A percentile compares a stretch with the other conserved stretches of the same genome.
Conservation (phyloP, 2,113 vertebrate species). For the Callocephalon fimbriatum region DNA sequence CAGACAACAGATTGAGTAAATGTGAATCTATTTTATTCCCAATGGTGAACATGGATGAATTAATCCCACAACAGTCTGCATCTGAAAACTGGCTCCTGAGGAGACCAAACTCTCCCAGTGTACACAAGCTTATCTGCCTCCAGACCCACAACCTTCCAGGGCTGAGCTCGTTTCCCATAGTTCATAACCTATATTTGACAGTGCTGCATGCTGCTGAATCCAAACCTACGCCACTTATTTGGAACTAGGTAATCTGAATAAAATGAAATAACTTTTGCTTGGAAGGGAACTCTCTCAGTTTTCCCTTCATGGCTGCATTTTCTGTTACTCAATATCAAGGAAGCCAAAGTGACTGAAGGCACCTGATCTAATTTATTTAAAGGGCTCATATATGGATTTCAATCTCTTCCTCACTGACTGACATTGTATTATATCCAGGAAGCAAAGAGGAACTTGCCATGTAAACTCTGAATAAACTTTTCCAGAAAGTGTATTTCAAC, state of each 20-base stretch:
- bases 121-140: not conserved
- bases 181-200: not conserved
- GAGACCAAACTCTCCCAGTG: not conserved
- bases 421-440: not conserved
- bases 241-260: not conserved
- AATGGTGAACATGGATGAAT: not conserved
- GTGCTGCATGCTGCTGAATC: not conserved
- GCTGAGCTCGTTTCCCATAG: not conserved
- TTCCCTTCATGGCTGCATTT: not conserved
- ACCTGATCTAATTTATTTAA: not conserved
- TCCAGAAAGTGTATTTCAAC: not conserved
- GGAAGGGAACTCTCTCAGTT: not conserved
- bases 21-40: not conserved
- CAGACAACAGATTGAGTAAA: not conserved
- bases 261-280: slow-evolving; percentile 2
- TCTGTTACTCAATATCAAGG: slow-evolving; percentile 16
- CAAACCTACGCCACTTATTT: not conserved
- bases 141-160: not conserved
- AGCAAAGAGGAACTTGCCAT: not conserved
- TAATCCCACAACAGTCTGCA: not conserved
- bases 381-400: not conserved
- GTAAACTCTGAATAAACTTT: not conserved
- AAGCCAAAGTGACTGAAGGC: not conserved
- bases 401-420: not conserved
- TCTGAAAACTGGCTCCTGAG: not conserved